phyloP scores from a whole-genome alignment of 2,888 invertebrate species.

The Leptinotarsa tumamoca region DNA sequence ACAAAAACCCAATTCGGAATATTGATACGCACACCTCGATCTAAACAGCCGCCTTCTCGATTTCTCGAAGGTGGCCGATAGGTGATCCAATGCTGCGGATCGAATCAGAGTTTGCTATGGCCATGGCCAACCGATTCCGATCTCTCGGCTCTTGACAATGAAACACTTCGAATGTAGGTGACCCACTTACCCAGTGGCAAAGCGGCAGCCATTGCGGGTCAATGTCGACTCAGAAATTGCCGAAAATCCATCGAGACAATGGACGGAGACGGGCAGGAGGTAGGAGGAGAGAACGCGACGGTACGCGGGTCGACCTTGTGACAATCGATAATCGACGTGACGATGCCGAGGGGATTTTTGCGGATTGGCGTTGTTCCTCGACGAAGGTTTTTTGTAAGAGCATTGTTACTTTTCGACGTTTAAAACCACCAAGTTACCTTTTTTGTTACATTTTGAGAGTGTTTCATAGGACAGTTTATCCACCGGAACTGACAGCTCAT shows the following conservation, averaged over 20 bases:
- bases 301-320: constrained; percentile 14
- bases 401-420: too few species aligned
- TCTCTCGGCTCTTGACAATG: constrained; percentile 55
- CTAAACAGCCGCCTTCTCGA: background rate
- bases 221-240: constrained; percentile 49
- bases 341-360: background rate
- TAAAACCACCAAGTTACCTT: too few species aligned
- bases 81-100: constrained; percentile 14
- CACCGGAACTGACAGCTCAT: too few species aligned
- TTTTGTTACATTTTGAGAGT: too few species aligned
- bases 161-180: constrained; percentile 57
- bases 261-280: background rate
- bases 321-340: constrained; percentile 15
- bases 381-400: too few species aligned
- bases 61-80: constrained; percentile 8
- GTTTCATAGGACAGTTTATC: too few species aligned
- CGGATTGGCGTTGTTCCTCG: background rate
- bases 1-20: background rate
- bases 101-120: constrained; percentile 40
- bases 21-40: background rate
- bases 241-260: constrained; percentile 30
- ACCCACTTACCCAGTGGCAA: constrained; percentile 52
- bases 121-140: constrained; percentile 53
- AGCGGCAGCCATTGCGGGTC: constrained; percentile 48
- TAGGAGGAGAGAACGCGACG: background rate